Percentiles rank a stretch among this genome's conserved stretches.
phyloP scores from a whole-genome alignment of 2,797 vertebrate genomes.

The Centropyge bicolor region DNA sequence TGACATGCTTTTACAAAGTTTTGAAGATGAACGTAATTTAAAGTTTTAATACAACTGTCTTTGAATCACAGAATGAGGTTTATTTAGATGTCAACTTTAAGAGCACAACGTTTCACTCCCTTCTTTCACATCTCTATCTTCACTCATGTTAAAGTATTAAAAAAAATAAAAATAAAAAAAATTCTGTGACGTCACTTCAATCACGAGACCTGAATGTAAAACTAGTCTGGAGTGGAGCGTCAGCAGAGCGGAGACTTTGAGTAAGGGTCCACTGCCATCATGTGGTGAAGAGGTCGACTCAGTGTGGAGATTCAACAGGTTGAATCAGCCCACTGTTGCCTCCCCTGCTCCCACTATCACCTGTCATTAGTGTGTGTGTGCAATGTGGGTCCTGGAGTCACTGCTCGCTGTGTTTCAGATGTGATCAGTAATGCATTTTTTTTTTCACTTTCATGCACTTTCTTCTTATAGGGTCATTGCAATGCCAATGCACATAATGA shows the following conservation, averaged over 20 bases:
- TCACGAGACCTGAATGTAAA: neutral
- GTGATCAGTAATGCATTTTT: neutral
- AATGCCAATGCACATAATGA: too few species aligned
- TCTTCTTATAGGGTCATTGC: too few species aligned
- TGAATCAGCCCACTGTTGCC: too few species aligned
- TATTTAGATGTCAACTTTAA: neutral
- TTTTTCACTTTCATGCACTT: too few species aligned
- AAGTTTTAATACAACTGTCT: neutral
- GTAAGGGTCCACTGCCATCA: conserved; percentile 47
- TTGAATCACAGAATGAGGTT: neutral
- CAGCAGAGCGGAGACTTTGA: neutral
- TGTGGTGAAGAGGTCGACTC: conserved; percentile 47
- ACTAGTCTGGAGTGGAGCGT: neutral
- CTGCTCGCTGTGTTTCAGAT: neutral
- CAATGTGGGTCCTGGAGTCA: too few species aligned
- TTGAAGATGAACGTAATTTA: neutral
- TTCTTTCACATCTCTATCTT: neutral
- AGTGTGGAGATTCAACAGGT: conserved; percentile 3
- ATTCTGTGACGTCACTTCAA: neutral
- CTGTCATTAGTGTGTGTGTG: too few species aligned
- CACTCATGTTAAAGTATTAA: neutral
- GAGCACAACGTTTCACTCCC: neutral
- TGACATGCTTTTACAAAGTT: rapidly evolving
- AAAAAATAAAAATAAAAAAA: too few species aligned
- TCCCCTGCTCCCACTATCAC: too few species aligned